Evolutionary conservation across 2,113 vertebrate species (phyloP).

Genomic region (Archocentrus centrarchus): DNA sequence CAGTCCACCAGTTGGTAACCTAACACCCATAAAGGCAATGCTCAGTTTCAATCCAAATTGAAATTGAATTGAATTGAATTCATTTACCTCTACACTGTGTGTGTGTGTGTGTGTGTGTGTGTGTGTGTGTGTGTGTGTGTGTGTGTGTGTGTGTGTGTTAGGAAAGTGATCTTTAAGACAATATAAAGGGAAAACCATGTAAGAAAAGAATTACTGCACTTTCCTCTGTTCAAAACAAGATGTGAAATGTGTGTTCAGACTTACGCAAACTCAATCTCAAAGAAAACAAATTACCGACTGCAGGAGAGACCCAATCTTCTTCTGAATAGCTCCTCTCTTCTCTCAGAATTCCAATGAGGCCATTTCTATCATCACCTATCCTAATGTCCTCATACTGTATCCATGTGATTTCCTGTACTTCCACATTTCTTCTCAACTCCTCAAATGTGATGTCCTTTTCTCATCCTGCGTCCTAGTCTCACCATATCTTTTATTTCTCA

Average conservation of each 20-base stretch:
- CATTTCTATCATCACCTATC: slow-evolving; percentile 11
- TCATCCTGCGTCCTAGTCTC: not conserved
- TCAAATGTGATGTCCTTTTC: not conserved
- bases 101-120: accelerated
- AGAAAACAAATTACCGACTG: slow-evolving; percentile 16
- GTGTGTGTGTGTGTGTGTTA: not conserved
- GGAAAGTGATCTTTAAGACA: not conserved
- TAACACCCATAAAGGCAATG: not conserved
- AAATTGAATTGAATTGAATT: not conserved
- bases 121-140: accelerated
- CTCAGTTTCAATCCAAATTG: not conserved
- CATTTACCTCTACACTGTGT: accelerated
- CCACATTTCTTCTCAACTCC: not conserved
- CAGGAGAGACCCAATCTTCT: slow-evolving; percentile 13
- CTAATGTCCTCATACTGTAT: slow-evolving; percentile 3
- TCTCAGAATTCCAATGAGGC: slow-evolving; percentile 49
- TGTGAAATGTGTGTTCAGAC: not conserved
- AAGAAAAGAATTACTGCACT: not conserved
- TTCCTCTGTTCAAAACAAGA: not conserved
- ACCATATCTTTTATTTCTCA: not conserved
- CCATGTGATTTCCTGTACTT: not conserved
- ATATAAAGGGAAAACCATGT: not conserved
- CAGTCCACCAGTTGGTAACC: not conserved
- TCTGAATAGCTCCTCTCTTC: slow-evolving; percentile 5
- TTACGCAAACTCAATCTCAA: not conserved